Conservation (phyloP, 2,797 vertebrate genomes). For the Poeciliopsis paucimaculata region DNA sequence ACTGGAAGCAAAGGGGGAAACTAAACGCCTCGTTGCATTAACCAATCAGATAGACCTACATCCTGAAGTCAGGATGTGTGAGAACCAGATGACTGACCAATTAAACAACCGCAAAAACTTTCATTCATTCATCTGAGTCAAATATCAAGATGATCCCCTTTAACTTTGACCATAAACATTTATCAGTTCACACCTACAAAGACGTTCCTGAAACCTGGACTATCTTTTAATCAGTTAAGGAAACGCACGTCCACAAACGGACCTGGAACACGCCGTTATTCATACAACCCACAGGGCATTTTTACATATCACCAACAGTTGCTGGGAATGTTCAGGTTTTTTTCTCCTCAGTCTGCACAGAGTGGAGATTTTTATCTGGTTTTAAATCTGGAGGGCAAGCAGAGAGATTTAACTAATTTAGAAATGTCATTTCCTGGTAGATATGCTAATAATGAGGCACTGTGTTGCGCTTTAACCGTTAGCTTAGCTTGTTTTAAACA, state of each 20-base stretch:
- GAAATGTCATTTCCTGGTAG: not conserved
- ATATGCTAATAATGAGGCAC: not conserved
- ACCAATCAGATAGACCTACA: not conserved
- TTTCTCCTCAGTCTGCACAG: not conserved
- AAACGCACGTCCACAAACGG: not conserved
- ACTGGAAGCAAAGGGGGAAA: not conserved
- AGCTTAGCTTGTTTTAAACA: constrained; percentile 3
- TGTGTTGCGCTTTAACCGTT: not conserved
- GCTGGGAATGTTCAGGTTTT: not conserved
- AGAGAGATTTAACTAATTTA: not conserved
- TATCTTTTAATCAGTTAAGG: not conserved
- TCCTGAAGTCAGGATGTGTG: not conserved
- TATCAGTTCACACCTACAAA: not conserved
- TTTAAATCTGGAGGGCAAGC: not conserved
- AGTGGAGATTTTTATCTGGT: not conserved
- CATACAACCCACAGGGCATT: not conserved
- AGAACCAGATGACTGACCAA: not conserved
- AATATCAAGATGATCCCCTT: not conserved
- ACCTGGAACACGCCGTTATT: not conserved
- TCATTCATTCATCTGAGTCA: not conserved
- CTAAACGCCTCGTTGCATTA: not conserved
- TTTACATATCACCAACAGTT: not conserved
- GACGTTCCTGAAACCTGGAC: not conserved
- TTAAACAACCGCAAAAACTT: not conserved
- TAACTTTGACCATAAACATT: not conserved